Base-by-base conservation (phyloP, 2,888 invertebrate species). In the Iselma pallidipennis region DNA sequence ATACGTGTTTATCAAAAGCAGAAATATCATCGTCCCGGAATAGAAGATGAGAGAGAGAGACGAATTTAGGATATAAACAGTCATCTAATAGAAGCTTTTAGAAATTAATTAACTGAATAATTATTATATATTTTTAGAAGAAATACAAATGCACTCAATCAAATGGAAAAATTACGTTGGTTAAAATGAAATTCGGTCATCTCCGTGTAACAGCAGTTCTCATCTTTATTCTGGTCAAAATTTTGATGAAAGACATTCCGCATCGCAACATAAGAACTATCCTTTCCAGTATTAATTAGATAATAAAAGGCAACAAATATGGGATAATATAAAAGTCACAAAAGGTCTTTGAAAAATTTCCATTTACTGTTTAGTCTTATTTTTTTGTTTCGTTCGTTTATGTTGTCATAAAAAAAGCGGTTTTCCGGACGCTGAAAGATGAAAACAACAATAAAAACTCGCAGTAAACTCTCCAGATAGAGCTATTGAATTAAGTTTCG, bases 371-470 rank as follows among this genome's bases (percentile, higher is more conserved):
- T 12, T 31, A 51, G 5, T 33, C 25, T 45, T 25, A 45, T 49
- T 29, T 48, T 57, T 37, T 26, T 29, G 25, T 21, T 45, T 19
- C 16, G 37, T 16, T 31, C 33, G 25, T 51, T 45, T 45, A 45
- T 45, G 45, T 45, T 21, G 45, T 45, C 45, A 21, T 45, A 45
- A 45, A 45, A 57, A 57, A 57, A 57, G 25, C 21, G 10, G 42
- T 16, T 50, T 25, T 14, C 45, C 12, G 28, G 37, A n/a, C 23
- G 45, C 45, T 21, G 21, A 37, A 50, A 57, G 48, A 57, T 57
- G 50, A 57, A 57, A 49, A 50, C 57, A 57, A 57, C 57, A 51
- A 57, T 57, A 57, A 57, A 57, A 51, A 37, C 42, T 25, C 31
- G 56, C 29, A 16, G 48, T 55, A 55, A 55, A 55, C 33, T 28